Conservation (phyloP, 2,888 invertebrate species). For the Auanema sp. region DNA sequence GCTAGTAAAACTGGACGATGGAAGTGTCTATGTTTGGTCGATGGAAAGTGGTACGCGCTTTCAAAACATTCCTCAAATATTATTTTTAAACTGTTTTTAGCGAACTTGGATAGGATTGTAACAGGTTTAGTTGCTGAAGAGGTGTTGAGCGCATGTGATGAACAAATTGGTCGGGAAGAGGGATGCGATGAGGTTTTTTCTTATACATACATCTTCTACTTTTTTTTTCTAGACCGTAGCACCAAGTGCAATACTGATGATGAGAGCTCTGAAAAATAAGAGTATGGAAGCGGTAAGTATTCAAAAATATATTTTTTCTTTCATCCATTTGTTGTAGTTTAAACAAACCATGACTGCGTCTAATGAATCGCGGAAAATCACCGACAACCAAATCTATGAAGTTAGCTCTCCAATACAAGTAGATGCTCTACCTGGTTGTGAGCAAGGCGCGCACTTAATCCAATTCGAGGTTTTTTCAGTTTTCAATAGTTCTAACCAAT, state of each 20-base stretch:
- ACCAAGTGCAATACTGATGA: conserved; percentile 92
- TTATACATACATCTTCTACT: neutral
- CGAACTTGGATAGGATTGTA: conserved; percentile 89
- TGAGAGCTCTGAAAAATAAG: conserved; percentile 86
- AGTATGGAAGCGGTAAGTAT: conserved; percentile 83
- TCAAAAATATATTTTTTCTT: conserved; percentile 15
- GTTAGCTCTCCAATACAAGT: conserved; percentile 36
- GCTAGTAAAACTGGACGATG: conserved; percentile 93
- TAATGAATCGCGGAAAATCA: conserved; percentile 19
- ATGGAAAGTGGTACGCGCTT: conserved; percentile 82
- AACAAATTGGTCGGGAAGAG: conserved; percentile 73
- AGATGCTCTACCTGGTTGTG: conserved; percentile 35
- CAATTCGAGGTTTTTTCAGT: conserved; percentile 37
- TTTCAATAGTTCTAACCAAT: neutral
- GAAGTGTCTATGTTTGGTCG: conserved; percentile 98
- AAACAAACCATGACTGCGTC: conserved; percentile 27
- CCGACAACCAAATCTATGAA: conserved; percentile 6
- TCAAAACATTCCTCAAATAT: neutral
- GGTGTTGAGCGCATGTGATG: conserved; percentile 90
- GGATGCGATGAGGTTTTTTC: conserved; percentile 70
- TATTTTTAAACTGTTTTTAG: conserved; percentile 65
- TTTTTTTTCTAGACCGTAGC: conserved; percentile 73
- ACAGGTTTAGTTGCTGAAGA: conserved; percentile 88
- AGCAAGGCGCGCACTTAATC: conserved; percentile 41
- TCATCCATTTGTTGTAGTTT: conserved; percentile 6